Evolutionary conservation across 2,113 vertebrate species (phyloP).

Genomic region (Hyla sarda): DNA sequence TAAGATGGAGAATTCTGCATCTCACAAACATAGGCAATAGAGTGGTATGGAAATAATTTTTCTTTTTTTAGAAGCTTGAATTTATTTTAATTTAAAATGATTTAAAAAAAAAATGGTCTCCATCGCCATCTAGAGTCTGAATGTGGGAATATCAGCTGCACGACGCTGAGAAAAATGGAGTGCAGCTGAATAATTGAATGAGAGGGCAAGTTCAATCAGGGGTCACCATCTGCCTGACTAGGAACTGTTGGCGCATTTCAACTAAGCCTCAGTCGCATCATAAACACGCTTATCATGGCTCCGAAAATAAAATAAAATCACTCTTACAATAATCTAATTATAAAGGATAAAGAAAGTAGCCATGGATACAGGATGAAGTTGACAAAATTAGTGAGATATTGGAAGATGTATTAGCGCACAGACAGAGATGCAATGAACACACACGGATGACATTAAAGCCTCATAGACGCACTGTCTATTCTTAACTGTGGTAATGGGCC

Average conservation of each 20-base stretch:
- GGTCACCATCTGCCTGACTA: constrained; percentile 91
- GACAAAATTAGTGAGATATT: constrained; percentile 50
- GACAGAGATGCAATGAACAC: constrained; percentile 32
- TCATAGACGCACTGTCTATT: constrained; percentile 4
- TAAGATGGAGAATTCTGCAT: constrained; percentile 63
- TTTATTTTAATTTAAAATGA: neutral
- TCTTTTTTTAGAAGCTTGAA: neutral
- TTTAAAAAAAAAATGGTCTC: constrained; percentile 73
- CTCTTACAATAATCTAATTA: constrained; percentile 74
- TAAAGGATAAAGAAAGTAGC: constrained; percentile 71
- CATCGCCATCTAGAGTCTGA: constrained; percentile 77
- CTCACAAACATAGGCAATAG: constrained; percentile 37
- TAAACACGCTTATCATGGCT: constrained; percentile 78
- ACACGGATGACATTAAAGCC: constrained; percentile 45
- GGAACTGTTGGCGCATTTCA: constrained; percentile 82
- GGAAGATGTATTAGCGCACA: constrained; percentile 36
- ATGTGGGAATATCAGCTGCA: constrained; percentile 12
- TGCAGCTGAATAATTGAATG: constrained; percentile 88
- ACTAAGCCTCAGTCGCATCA: constrained; percentile 77
- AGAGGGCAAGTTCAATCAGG: constrained; percentile 83
- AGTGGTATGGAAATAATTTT: constrained; percentile 29
- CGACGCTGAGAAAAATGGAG: constrained; percentile 78
- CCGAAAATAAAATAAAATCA: constrained; percentile 75
- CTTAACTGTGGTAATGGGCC: neutral
- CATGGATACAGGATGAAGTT: constrained; percentile 65